These are phyloP conservation scores for Pinna nobilis DNA, from an alignment of 1,140 invertebrate species.

Conservation along the genomic window DNA sequence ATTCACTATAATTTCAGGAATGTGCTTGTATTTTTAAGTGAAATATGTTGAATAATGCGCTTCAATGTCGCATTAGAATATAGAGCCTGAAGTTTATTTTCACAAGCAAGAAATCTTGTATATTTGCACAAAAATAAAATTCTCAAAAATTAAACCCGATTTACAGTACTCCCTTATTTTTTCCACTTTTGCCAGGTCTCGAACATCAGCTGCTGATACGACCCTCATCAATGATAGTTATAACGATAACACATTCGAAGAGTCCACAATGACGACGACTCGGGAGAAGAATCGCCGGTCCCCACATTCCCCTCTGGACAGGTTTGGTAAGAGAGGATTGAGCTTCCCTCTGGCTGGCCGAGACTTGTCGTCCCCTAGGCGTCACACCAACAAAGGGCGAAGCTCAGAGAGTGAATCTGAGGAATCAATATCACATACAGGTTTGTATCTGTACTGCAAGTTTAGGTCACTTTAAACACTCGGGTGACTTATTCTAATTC, in stretches of 20 bases:
- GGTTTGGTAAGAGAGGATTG: conserved; percentile 28
- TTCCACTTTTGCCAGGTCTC: too few species aligned
- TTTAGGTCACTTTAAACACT: too few species aligned
- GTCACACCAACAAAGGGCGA: conserved; percentile 49
- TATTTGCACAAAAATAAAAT: too few species aligned
- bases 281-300: conserved; percentile 56
- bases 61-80: too few species aligned
- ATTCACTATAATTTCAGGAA: too few species aligned
- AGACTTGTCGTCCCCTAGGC: conserved; percentile 33
- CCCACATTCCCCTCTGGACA: conserved; percentile 52
- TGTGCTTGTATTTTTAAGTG: too few species aligned
- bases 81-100: too few species aligned
- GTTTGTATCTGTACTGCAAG: conserved; percentile 44
- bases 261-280: conserved; percentile 35
- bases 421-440: conserved; percentile 77
- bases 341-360: conserved; percentile 26
- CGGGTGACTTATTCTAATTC: too few species aligned
- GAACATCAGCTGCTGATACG: conserved; percentile 20
- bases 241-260: conserved; percentile 65
- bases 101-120: too few species aligned
- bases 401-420: conserved; percentile 78
- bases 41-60: too few species aligned
- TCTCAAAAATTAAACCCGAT: too few species aligned
- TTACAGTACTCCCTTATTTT: too few species aligned
- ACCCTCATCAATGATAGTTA: conserved; percentile 51